These are phyloP conservation scores for Malaclemys terrapin DNA, from an alignment of 2,113 vertebrate genomes.

Conservation along the genomic window DNA sequence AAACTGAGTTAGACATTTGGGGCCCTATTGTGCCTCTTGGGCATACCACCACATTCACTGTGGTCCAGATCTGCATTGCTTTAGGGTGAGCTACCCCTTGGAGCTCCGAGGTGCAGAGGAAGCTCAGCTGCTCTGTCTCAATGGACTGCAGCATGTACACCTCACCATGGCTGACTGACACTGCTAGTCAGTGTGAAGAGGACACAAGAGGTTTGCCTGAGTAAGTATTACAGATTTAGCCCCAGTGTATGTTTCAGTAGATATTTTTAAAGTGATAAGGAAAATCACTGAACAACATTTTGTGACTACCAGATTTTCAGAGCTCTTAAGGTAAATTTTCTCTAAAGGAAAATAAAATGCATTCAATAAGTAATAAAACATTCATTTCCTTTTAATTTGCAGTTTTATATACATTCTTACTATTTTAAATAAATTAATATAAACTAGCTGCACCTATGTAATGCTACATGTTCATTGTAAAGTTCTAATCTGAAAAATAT, in stretches of 20 bases:
- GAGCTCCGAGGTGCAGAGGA: neutral
- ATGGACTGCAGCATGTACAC: neutral
- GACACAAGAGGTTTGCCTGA: neutral
- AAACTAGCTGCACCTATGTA: neutral
- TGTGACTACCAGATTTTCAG: neutral
- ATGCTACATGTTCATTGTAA: neutral
- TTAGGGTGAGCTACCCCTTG: neutral
- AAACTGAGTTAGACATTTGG: neutral
- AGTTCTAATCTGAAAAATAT: neutral
- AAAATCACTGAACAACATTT: neutral
- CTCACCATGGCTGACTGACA: neutral
- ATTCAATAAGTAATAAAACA: neutral
- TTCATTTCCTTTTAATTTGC: neutral
- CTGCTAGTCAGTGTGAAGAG: neutral
- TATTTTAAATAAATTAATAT: neutral
- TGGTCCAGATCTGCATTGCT: neutral
- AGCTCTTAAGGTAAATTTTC: fast-evolving
- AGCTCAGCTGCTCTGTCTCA: neutral
- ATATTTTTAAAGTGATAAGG: neutral
- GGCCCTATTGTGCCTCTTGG: neutral
- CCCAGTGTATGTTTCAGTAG: neutral
- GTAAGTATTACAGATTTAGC: neutral
- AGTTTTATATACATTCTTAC: neutral
- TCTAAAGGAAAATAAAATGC: neutral
- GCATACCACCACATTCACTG: neutral